Base-by-base conservation (phyloP, 2,113 vertebrate genomes). In the Phaethornis superciliosus region DNA sequence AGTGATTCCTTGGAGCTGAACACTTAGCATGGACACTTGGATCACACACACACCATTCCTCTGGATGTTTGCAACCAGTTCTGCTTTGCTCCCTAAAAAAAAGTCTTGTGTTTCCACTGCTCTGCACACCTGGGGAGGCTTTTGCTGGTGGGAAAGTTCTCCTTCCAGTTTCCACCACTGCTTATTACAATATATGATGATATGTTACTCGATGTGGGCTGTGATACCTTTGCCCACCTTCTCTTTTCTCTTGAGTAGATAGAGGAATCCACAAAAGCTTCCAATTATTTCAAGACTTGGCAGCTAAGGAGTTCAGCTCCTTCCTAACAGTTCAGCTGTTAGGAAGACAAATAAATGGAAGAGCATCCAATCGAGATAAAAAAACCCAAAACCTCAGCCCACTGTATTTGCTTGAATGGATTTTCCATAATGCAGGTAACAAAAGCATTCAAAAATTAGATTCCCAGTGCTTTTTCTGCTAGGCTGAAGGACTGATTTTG, bases 211-310 rank as follows among this genome's bases (percentile, higher is more conserved):
- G 4, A 64, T 84, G 71, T 40, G 27, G 89, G 88, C 81, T 80
- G 55, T 64, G 54, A 47, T 37, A 78, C 62, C 71, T 89, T 79
- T 93, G 88, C 78, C 46, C 68, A 78, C 59, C 33, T n/a, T 32
- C 35, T 91, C 80, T 93, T 81, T 81, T 55, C 80, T 86, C 62
- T 69, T 0, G 1, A 84, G 82, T n/a, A 95, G 92, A 94, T 55
- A 95, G 92, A 9, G 42, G 88, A 51, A 94, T 86, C 76, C 72
- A 94, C 88, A 90, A 95, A 92, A 91, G 82, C 92, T 93, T 89
- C 90, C 95, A 95, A 96, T 97, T 96, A 96, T 95, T 93, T 95
- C 95, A 97, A 95, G 85, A 95, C 93, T 84, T 6, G 14, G 49
- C 5, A 1, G 91, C 85, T 71, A 81, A 88, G 76, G 92, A 95